Evolutionary conservation across 2,113 vertebrate genomes (phyloP).

Genomic region (Heliornis fulica): DNA sequence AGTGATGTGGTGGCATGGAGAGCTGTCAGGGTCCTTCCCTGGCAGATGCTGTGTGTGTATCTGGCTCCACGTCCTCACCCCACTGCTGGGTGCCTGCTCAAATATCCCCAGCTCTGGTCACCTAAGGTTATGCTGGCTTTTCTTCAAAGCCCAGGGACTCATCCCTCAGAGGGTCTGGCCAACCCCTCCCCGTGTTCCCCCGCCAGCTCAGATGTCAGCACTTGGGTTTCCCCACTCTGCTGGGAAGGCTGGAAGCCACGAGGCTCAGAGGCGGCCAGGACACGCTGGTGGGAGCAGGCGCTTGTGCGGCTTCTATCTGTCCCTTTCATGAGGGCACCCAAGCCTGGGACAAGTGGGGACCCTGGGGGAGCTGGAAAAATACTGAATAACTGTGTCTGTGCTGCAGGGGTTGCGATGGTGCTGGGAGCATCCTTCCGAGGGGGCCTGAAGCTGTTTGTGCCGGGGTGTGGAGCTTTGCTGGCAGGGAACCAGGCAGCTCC

Average conservation of each 20-base stretch:
- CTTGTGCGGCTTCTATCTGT: not conserved
- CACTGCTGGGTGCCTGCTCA: not conserved
- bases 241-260: not conserved
- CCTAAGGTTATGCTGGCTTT: not conserved
- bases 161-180: not conserved
- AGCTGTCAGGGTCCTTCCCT: not conserved
- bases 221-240: not conserved
- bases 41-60: not conserved
- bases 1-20: rapidly evolving
- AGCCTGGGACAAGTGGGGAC: not conserved
- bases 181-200: not conserved
- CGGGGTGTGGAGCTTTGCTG: not conserved
- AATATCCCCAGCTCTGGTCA: not conserved
- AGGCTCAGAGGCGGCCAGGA: not conserved
- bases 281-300: not conserved
- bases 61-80: not conserved
- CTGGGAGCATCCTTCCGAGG: not conserved
- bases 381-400: rapidly evolving
- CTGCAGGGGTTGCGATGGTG: not conserved
- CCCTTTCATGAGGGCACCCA: not conserved
- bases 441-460: rapidly evolving
- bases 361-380: not conserved
- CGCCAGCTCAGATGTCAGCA: not conserved
- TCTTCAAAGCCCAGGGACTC: not conserved
- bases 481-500: not conserved